These are phyloP conservation scores for Sialia sialis DNA, from an alignment of 2,113 vertebrate species.

Conservation along the genomic window DNA sequence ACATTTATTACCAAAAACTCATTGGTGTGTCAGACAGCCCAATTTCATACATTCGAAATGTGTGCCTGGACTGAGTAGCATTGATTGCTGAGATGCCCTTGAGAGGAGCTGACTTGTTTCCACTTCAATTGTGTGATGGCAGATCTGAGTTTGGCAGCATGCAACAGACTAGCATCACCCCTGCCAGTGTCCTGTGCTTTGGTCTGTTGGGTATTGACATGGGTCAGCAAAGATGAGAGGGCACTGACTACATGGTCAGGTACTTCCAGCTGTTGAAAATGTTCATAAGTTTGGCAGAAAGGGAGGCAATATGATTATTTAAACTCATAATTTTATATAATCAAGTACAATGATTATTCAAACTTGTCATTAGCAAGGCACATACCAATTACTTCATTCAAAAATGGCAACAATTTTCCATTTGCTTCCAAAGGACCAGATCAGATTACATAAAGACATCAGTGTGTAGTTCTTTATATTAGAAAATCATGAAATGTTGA, in stretches of 20 bases:
- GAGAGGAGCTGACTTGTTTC: slow-evolving; percentile 46
- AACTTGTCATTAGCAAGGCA: not conserved
- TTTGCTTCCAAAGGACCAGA: not conserved
- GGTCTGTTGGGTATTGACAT: not conserved
- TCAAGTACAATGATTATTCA: not conserved
- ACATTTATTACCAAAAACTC: not conserved
- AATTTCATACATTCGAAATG: not conserved
- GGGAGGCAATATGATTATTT: not conserved
- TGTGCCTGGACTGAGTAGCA: not conserved
- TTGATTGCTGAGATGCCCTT: slow-evolving; percentile 12
- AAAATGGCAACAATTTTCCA: not conserved
- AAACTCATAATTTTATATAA: not conserved
- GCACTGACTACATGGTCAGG: slow-evolving; percentile 35
- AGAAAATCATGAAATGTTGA: not conserved
- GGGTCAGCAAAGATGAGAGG: slow-evolving; percentile 60
- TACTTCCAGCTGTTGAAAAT: slow-evolving; percentile 68
- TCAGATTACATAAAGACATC: not conserved
- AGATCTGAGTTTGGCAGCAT: not conserved
- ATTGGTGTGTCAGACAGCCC: not conserved
- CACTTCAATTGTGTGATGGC: not conserved
- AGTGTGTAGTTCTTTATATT: not conserved
- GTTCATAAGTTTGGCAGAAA: slow-evolving; percentile 27
- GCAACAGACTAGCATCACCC: not conserved
- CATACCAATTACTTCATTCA: not conserved
- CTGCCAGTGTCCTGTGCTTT: not conserved